These are phyloP conservation scores for Eristalis intricaria DNA, from an alignment of 2,888 invertebrate genomes.

Conservation along the genomic window DNA sequence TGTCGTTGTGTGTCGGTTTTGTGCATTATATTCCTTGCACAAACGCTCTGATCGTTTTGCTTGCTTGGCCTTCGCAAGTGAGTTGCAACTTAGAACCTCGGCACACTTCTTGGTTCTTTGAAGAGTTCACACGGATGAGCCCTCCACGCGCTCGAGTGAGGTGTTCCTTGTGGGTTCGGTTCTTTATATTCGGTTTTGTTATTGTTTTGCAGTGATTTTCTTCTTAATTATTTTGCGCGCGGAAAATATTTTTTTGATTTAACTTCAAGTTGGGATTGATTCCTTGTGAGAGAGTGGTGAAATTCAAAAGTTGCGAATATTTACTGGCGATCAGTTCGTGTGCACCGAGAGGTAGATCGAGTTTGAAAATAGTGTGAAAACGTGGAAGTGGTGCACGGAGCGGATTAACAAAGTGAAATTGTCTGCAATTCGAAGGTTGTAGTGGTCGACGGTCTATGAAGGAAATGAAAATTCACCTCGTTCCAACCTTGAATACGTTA, in stretches of 20 bases:
- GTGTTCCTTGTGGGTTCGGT: conserved; percentile 68
- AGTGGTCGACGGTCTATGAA: no score
- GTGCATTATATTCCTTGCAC: conserved; percentile 56
- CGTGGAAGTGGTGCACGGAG: no score
- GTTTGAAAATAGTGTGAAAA: no score
- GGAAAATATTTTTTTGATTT: neutral
- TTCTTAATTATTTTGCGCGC: conserved; percentile 14
- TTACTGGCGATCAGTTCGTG: no score
- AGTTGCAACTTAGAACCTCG: conserved; percentile 71
- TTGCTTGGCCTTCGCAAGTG: conserved; percentile 70
- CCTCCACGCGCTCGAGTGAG: conserved; percentile 69
- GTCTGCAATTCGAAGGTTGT: no score
- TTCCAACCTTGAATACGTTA: no score
- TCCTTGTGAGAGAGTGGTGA: no score
- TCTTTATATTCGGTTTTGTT: conserved; percentile 42
- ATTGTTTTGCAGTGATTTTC: conserved; percentile 40
- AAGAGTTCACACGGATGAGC: conserved; percentile 72
- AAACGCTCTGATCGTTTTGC: conserved; percentile 59
- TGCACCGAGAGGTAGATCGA: no score
- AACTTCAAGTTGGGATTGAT: neutral
- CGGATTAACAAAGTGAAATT: no score
- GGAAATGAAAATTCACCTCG: no score
- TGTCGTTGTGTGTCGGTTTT: conserved; percentile 56
- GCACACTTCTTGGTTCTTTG: conserved; percentile 72
- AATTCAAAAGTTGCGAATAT: no score